Conservation (phyloP, 53 echinoderm and acorn worm genomes). For the Temnopleurus reevesii region DNA sequence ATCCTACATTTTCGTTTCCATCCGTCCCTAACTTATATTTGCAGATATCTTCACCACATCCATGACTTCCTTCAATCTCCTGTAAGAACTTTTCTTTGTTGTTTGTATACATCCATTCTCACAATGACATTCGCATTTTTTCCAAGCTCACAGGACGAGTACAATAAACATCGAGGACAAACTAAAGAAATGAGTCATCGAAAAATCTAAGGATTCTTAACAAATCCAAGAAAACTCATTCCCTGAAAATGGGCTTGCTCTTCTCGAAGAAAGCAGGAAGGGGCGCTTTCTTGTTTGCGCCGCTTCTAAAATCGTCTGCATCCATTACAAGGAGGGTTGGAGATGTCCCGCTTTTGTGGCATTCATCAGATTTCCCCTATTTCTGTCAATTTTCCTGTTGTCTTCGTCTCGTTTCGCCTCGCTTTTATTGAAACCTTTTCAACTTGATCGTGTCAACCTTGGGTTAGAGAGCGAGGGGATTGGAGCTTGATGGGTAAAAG, state of each 20-base stretch:
- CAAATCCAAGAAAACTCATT: conserved; percentile 40
- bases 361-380: conserved; percentile 38
- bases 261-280: conserved; percentile 9
- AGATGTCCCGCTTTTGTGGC: conserved; percentile 38
- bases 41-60: background rate
- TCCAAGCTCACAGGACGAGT: background rate
- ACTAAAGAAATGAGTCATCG: conserved; percentile 24
- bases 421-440: conserved; percentile 32
- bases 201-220: conserved; percentile 18
- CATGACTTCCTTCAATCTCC: background rate
- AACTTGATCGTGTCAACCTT: conserved; percentile 34
- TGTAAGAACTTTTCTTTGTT: background rate
- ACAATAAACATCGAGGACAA: background rate
- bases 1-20: background rate
- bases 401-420: conserved; percentile 4
- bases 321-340: background rate
- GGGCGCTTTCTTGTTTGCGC: background rate
- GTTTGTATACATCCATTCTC: background rate
- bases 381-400: conserved; percentile 27
- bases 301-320: conserved; percentile 1
- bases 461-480: background rate
- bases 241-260: background rate
- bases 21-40: background rate
- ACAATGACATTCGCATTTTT: conserved; percentile 30
- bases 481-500: background rate